Evolutionary conservation across 2,888 invertebrate genomes (phyloP), one percentile per base, ranked within the genome.

Genomic region (Aquatica leii): DNA sequence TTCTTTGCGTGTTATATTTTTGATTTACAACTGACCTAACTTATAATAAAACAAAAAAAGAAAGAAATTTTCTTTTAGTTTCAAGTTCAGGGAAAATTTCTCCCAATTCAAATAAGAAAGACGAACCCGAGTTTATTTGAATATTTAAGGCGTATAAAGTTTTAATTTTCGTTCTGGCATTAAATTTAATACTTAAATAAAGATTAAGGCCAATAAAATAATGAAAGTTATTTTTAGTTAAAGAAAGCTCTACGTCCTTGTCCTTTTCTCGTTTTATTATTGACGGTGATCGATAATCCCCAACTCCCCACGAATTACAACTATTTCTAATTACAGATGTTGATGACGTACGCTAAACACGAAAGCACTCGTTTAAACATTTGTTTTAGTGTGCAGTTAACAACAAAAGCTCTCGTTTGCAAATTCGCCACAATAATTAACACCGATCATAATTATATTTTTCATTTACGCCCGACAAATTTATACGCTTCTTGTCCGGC

Each of bases 11-110:
- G 60, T 24, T 20, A 48, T 54, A 62, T 62, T 62, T 62, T 56
- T 62, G 62, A 51, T 62, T 62, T 62, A 62, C 62, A 41, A 52
- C 56, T 59, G 20, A 17, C 48, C 54, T 37, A 48, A 59, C 18
- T 46, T 40, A 21, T 50, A n/a, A 49, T 41, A 54, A 54, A 54
- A 24, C 24, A 24, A 17, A 46, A 43, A 43, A 3, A 18, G 46
- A 5, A 46, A 46, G 11, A 46, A 17, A 46, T 18, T 46, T 46
- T 18, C 20, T 46, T 46, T 20, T 4, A 3, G 8, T 15, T 12
- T 41, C 41, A 15, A 18, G 17, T 46, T 46, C 46, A 46, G 11
- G 18, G 46, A 18, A 18, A 18, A 18, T n/a, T 46, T 20, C 20
- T 14, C 12, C 3, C 12, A 9, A n/a, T 37, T 2, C 15, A 41